phyloP scores from a whole-genome alignment of 2,797 vertebrate species.

The Darevskia nairensis region DNA sequence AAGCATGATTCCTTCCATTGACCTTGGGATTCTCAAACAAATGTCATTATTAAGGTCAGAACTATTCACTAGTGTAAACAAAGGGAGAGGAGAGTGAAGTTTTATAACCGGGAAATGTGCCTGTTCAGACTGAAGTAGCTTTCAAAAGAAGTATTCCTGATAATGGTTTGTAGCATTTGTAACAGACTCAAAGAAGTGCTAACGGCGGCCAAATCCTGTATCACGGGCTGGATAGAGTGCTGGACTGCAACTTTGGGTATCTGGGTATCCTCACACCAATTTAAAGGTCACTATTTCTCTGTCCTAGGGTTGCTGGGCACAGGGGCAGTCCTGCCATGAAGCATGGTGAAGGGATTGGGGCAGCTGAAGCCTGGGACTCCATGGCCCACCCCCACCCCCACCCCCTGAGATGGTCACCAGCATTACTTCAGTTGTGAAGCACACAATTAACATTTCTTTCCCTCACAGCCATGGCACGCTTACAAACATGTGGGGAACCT shows the following conservation, averaged over 20 bases:
- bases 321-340: background rate
- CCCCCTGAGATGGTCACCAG: no score
- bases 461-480: no score
- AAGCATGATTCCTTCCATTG: constrained; percentile 5
- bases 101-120: constrained; percentile 7
- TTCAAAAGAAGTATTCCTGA: background rate
- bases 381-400: no score
- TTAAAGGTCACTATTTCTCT: background rate
- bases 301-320: background rate
- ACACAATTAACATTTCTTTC: no score
- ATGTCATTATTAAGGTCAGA: background rate
- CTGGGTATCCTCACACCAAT: background rate
- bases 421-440: no score
- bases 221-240: background rate
- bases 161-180: background rate
- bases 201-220: background rate
- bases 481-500: no score
- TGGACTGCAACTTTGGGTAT: background rate
- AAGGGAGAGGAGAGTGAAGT: background rate
- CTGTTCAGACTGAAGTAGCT: background rate
- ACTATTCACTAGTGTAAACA: background rate
- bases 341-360: background rate
- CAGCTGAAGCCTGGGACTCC: no score
- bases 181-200: background rate
- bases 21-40: constrained; percentile 1